phyloP scores from a whole-genome alignment of 2,888 invertebrate genomes.

The Thereva nobilitata region DNA sequence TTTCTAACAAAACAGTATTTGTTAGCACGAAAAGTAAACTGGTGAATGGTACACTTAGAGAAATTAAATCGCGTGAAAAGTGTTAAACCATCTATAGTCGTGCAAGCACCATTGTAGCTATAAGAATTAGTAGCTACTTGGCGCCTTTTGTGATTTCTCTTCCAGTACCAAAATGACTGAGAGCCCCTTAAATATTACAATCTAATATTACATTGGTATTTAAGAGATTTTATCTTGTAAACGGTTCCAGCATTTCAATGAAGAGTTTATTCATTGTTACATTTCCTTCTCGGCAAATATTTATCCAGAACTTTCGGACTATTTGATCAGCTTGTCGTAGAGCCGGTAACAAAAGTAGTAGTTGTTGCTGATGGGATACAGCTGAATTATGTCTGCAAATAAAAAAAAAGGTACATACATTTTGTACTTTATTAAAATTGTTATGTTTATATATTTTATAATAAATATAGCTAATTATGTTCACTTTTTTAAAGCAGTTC shows the following conservation, averaged over 20 bases:
- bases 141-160: not conserved
- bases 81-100: too few relatives aligned
- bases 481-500: too few relatives aligned
- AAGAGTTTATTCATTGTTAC: conserved; percentile 96
- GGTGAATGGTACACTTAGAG: too few relatives aligned
- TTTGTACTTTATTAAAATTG: not conserved
- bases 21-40: too few relatives aligned
- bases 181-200: conserved; percentile 2
- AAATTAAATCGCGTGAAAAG: too few relatives aligned
- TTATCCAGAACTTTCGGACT: conserved; percentile 88
- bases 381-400: conserved; percentile 70
- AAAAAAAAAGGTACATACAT: conserved; percentile 5
- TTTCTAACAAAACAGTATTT: too few relatives aligned
- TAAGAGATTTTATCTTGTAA: conserved; percentile 43
- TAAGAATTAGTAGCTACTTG: too few relatives aligned
- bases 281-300: conserved; percentile 82
- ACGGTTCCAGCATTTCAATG: conserved; percentile 91
- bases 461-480: too few relatives aligned
- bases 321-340: conserved; percentile 88
- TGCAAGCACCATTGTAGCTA: too few relatives aligned
- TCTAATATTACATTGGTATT: too few relatives aligned
- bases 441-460: too few relatives aligned
- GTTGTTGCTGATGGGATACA: conserved; percentile 77
- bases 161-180: conserved; percentile 8
- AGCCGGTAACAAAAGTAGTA: conserved; percentile 85